Conservation (phyloP, 1,140 invertebrate species). For the Pogonus chalceus region DNA sequence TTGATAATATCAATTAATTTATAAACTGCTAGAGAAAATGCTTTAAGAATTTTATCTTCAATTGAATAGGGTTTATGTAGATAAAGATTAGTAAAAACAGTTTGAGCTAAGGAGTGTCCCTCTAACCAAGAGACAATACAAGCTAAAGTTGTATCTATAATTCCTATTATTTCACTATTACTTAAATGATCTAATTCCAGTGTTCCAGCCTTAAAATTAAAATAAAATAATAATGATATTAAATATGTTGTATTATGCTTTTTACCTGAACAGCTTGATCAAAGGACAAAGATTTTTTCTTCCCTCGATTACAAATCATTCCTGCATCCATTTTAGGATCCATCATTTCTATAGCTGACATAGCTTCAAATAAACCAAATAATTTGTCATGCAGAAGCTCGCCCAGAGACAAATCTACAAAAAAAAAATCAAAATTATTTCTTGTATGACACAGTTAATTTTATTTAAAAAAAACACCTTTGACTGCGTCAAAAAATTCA, state of each 20-base stretch:
- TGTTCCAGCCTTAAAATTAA: conserved; percentile 49
- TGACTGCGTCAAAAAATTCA: conserved; percentile 63
- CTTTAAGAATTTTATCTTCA: conserved; percentile 70
- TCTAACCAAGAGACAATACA: conserved; percentile 92
- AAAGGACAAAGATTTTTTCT: conserved; percentile 78
- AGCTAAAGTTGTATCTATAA: conserved; percentile 87
- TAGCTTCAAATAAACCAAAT: conserved; percentile 94
- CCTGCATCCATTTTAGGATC: conserved; percentile 99
- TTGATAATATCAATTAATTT: conserved; percentile 87
- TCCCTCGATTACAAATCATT: conserved; percentile 86
- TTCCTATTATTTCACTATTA: conserved; percentile 65
- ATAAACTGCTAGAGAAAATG: conserved; percentile 79
- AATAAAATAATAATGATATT: neutral
- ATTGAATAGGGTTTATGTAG: conserved; percentile 83
- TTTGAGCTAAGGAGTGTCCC: conserved; percentile 92
- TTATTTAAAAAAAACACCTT: conserved; percentile 44
- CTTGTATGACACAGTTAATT: conserved; percentile 9
- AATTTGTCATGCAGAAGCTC: conserved; percentile 77
- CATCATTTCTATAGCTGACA: conserved; percentile 99
- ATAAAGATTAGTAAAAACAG: conserved; percentile 94
- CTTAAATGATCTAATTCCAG: conserved; percentile 71
- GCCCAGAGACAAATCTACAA: conserved; percentile 67
- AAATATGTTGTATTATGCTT: conserved; percentile 10
- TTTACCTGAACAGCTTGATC: conserved; percentile 72
- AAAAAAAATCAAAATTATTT: conserved; percentile 5